Evolutionary conservation across 2,113 vertebrate genomes (phyloP), one percentile per base, ranked within the genome.

Genomic region (Sinocyclocheilus anshuiensis): DNA sequence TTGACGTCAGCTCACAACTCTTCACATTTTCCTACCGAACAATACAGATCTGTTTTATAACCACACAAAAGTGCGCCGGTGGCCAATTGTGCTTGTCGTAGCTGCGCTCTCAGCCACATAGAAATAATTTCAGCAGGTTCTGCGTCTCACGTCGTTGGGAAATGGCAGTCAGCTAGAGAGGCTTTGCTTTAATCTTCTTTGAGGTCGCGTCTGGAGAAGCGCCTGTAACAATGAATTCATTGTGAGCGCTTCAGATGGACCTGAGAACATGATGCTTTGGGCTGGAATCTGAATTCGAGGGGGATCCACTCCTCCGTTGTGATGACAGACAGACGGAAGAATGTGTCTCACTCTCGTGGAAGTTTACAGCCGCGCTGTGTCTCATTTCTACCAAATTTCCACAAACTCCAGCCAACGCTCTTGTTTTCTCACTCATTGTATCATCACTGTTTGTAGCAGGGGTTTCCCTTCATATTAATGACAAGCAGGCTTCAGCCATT

Each of bases 21-120:
- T n/a, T 77, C 74, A 74, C 65, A 33, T 84, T 65, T 48, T 72
- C 78, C 57, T 61, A 53, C 74, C 22, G 4, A 65, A 83, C 75
- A 65, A 13, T 39, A 63, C 84, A 86, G 79, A 81, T 81, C 42
- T 81, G 80, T 81, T 67, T 67, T 45, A 80, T n/a, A 80, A 80
- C 77, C 61, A 11, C 61, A 48, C 61, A 69, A 50, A 65, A 50
- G 39, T 16, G 12, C 33, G 4, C 36, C 29, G 6, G 12, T 39
- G 77, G 4, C 45, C 22, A 15, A 53, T 53, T 53, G 75, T 53
- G 20, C 26, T 33, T 55, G 26, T 77, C 48, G 0, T 45, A 45
- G 42, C 42, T 78, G 76, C 16, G 29, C 15, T 59, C 8, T 78
- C 3, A 78, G 77, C 50, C 77, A 80, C 20, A 24, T 9, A 4